Conservation (phyloP, 2,888 invertebrate species). For the Dichetophora obliterata region DNA sequence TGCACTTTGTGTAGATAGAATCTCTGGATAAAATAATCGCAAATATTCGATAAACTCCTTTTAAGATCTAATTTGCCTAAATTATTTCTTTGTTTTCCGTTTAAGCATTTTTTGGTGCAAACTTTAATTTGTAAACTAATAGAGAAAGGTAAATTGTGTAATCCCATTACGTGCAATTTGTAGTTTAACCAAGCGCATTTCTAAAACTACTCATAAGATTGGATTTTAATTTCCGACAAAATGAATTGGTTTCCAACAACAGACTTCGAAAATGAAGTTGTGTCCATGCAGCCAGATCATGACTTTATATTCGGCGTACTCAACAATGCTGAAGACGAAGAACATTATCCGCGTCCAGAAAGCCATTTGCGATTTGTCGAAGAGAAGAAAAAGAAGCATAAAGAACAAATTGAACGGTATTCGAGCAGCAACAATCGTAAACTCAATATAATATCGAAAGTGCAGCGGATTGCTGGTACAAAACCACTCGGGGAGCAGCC, state of each 20-base stretch:
- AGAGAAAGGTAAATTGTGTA: too few species aligned
- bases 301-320: conserved; percentile 56
- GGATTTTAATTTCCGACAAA: neutral
- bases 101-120: too few species aligned
- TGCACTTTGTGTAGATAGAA: too few species aligned
- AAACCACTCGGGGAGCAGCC: conserved; percentile 62
- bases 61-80: too few species aligned
- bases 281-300: conserved; percentile 58
- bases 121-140: too few species aligned
- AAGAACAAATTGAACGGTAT: conserved; percentile 35
- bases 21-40: too few species aligned
- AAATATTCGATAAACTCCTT: too few species aligned
- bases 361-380: conserved; percentile 54
- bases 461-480: conserved; percentile 59
- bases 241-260: conserved; percentile 61
- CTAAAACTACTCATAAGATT: too few species aligned
- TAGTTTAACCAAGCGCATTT: too few species aligned
- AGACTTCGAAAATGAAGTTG: conserved; percentile 64
- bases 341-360: conserved; percentile 49
- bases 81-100: too few species aligned
- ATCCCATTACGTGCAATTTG: too few species aligned
- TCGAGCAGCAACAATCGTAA: conserved; percentile 41
- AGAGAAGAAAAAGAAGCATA: conserved; percentile 40
- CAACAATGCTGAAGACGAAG: conserved; percentile 34
- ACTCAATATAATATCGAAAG: conserved; percentile 58